phyloP scores from a whole-genome alignment of 2,888 invertebrate species.

The Cheilosia grossa region DNA sequence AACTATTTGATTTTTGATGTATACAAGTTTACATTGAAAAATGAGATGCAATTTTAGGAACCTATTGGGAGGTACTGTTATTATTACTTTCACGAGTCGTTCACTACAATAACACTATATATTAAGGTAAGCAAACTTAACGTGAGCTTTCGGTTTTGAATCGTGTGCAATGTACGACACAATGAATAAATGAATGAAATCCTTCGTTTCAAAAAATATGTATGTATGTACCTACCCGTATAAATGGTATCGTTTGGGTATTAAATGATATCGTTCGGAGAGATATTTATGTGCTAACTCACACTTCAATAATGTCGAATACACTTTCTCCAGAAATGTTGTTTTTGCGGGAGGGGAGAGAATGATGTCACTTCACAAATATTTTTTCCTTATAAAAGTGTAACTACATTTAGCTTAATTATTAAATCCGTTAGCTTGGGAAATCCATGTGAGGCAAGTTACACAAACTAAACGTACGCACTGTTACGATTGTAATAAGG shows the following conservation, averaged over 20 bases:
- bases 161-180: constrained; percentile 17
- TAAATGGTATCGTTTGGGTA: neutral
- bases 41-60: too few relatives aligned
- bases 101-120: neutral
- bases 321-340: neutral
- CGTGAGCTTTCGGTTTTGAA: neutral
- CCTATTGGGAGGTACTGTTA: too few relatives aligned
- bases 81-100: neutral
- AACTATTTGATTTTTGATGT: too few relatives aligned
- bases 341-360: neutral
- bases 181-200: constrained; percentile 55
- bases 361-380: neutral
- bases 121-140: neutral
- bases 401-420: neutral
- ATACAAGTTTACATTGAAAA: too few relatives aligned
- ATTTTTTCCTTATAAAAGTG: neutral
- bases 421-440: neutral
- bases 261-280: neutral
- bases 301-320: neutral
- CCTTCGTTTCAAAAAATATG: constrained; percentile 25
- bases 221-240: neutral
- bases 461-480: constrained; percentile 15
- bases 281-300: neutral
- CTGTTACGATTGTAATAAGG: constrained; percentile 17
- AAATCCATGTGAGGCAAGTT: neutral